Evolutionary conservation across 2,113 vertebrate genomes (phyloP).

Genomic region (Lagopus leucura): DNA sequence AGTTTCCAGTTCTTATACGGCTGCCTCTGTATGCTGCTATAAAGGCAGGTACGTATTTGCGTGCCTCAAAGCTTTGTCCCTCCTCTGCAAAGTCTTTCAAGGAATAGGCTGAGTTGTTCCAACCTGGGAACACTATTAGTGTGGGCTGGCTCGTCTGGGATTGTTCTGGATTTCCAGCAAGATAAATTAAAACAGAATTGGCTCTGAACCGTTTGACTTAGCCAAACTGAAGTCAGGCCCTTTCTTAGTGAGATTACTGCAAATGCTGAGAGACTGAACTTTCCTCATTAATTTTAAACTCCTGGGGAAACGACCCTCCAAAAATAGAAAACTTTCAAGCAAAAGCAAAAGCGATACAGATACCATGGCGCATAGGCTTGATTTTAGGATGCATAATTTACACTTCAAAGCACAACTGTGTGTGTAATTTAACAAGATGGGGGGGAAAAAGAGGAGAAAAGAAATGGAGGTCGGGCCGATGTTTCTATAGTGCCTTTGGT

Average conservation of each 20-base stretch:
- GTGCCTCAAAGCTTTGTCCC: too few species aligned
- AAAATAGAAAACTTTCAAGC: neutral
- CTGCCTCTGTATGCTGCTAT: slow-evolving; percentile 91
- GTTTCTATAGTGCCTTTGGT: neutral
- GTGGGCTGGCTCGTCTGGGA: neutral
- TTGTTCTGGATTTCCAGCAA: neutral
- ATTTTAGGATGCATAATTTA: slow-evolving; percentile 1
- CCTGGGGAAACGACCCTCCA: neutral
- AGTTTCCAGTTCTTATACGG: slow-evolving; percentile 88
- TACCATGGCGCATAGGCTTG: neutral
- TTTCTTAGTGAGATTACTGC: neutral
- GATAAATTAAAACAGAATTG: neutral
- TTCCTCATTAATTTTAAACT: neutral
- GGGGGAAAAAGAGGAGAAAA: neutral
- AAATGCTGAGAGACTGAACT: neutral
- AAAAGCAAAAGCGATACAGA: slow-evolving; percentile 17
- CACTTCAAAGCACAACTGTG: slow-evolving; percentile 50
- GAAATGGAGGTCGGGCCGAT: neutral
- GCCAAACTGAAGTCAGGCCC: neutral
- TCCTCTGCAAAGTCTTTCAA: neutral
- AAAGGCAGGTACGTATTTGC: slow-evolving; percentile 81
- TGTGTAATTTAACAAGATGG: neutral
- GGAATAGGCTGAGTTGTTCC: neutral
- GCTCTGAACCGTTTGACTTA: neutral
- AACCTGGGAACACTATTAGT: neutral